phyloP scores from a whole-genome alignment of 2,888 invertebrate species.

The Heliconius ethilla region DNA sequence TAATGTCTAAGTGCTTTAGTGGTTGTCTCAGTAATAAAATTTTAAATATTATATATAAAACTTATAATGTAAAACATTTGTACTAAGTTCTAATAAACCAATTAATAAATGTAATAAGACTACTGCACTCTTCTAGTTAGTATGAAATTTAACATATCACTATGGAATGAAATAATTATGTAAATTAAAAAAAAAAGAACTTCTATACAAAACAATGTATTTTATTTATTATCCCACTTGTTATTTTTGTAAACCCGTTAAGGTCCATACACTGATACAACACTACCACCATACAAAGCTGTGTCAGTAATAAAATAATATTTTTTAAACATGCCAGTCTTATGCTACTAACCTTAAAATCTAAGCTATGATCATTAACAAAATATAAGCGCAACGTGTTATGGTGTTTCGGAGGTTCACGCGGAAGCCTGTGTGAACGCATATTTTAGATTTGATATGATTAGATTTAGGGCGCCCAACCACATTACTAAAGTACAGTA shows the following conservation, averaged over 20 bases:
- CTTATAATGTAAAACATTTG: background rate
- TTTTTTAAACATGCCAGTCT: conserved; percentile 26
- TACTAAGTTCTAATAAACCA: background rate
- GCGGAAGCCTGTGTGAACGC: too few relatives aligned
- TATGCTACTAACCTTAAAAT: conserved; percentile 33
- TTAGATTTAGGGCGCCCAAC: too few relatives aligned
- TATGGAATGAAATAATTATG: conserved; percentile 13
- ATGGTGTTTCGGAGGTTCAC: too few relatives aligned
- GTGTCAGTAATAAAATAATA: conserved; percentile 33
- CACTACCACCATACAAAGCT: conserved; percentile 28
- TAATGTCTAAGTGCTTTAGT: background rate
- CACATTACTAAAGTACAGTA: too few relatives aligned
- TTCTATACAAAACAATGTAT: conserved; percentile 63
- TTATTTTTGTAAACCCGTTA: conserved; percentile 31
- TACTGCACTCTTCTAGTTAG: background rate
- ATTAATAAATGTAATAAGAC: too few relatives aligned
- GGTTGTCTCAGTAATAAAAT: background rate
- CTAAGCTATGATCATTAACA: conserved; percentile 18
- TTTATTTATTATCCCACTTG: conserved; percentile 61
- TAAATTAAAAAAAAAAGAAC: conserved; percentile 34
- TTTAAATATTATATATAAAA: background rate
- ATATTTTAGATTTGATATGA: too few relatives aligned
- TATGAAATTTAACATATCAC: conserved; percentile 1
- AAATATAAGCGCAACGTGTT: background rate
- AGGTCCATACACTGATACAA: conserved; percentile 22